Base-by-base conservation (phyloP, 2,113 vertebrate genomes). In the Isurus oxyrinchus region DNA sequence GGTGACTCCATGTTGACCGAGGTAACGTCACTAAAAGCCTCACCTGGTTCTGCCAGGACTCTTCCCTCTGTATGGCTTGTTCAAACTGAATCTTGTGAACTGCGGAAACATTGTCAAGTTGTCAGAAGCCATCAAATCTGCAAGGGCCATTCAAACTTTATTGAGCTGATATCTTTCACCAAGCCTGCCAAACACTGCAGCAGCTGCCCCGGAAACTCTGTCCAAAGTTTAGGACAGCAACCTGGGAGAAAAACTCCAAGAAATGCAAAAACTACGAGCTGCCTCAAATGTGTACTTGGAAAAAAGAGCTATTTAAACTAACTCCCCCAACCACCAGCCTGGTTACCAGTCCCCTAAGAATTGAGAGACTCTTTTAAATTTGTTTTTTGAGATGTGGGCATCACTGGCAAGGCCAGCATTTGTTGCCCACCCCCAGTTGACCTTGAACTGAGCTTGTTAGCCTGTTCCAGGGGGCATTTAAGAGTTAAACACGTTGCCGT, bases 11-110 rank as follows among this genome's bases (percentile, higher is more conserved):
- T 27, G 86, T 25, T 55, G 53, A 31, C n/a, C 21, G 23, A 27
- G 23, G 14, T 53, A 25, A 23, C 5, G 19, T 53, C 49, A 2
- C 6, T 55, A 2, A 88, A 49, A 13, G 53, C 87, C 87, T 90
- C 87, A 90, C 87, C 87, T 90, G 59, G 35, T 90, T 90, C 53
- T 14, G 27, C 53, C 87, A 57, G 87, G 53, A 57, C 27, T 90
- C 53, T 5, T 90, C 87, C 87, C 87, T 55, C 87, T 31, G 87
- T 57, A 90, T 14, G 87, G 87, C 87, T 55, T 90, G 87, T 90
- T 90, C 87, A 90, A 90, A 90, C 86, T 55, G 86, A 88, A 88
- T 88, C 44, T 88, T 55, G 86, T 88, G 86, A 27, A 88, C 86
- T 88, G 86, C 2, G 11, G 55, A 88, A 88, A 88, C 49, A 88